These are phyloP conservation scores for Oreochromis aureus DNA, from an alignment of 2,113 vertebrate genomes.

Conservation along the genomic window DNA sequence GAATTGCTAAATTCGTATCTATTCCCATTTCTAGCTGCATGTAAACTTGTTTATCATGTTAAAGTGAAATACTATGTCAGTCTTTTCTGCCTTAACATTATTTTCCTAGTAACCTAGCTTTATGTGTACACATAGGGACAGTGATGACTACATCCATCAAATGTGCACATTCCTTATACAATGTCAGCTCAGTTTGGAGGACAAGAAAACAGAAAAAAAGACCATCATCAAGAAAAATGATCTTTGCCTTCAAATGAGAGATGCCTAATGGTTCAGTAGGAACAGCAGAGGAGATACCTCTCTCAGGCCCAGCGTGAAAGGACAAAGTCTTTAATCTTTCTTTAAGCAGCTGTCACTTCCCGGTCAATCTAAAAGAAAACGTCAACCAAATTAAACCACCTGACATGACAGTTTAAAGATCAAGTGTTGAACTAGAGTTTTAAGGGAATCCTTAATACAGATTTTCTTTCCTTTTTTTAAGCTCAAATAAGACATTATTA, in stretches of 20 bases:
- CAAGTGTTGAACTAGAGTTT: background rate
- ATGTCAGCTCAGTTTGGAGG: background rate
- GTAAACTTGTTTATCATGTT: background rate
- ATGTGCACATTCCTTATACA: background rate
- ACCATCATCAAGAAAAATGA: background rate
- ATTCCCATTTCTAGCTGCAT: background rate
- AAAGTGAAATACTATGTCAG: background rate
- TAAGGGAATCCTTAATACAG: background rate
- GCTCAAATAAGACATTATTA: background rate
- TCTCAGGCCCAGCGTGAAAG: background rate
- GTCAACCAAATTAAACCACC: background rate
- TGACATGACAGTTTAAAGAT: background rate
- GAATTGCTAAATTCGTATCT: background rate
- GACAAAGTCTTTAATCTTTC: background rate
- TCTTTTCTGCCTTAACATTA: background rate
- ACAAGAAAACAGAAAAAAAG: background rate
- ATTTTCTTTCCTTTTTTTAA: background rate
- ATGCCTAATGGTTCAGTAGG: background rate
- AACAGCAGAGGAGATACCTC: background rate
- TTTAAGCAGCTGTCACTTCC: background rate
- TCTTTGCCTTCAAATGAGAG: background rate
- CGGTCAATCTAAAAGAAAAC: background rate
- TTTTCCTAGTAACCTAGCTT: background rate
- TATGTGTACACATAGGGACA: background rate
- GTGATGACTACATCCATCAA: constrained; percentile 3